phyloP scores from a whole-genome alignment of 2,113 vertebrate species.

The Origma solitaria region DNA sequence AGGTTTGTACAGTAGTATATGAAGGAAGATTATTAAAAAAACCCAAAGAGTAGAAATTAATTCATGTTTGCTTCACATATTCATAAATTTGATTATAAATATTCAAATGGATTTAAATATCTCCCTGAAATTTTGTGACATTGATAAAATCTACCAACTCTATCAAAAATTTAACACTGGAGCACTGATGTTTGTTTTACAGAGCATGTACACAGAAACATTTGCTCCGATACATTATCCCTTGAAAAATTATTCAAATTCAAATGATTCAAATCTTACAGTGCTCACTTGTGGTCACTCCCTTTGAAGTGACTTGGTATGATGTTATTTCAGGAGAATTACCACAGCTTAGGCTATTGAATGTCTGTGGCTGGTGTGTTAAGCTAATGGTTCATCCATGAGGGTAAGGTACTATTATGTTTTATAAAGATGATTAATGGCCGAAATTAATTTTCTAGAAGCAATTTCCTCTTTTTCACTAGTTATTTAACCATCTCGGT shows the following conservation, averaged over 20 bases:
- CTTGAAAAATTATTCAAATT: background rate
- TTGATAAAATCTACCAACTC: background rate
- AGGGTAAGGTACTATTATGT: background rate
- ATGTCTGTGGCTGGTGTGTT: accelerated
- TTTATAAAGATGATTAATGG: background rate
- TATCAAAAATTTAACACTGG: background rate
- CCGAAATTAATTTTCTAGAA: background rate
- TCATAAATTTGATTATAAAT: background rate
- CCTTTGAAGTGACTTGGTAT: background rate
- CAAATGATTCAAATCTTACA: background rate
- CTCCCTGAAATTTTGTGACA: background rate
- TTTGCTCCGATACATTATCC: background rate
- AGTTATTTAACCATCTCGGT: background rate
- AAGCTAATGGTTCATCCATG: background rate
- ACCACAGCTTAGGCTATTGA: background rate
- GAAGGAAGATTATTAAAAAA: background rate
- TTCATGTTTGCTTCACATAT: background rate
- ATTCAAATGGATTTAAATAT: background rate
- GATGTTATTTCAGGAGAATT: background rate
- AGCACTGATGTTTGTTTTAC: background rate
- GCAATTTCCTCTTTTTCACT: background rate
- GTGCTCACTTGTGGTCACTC: background rate
- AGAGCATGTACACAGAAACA: background rate
- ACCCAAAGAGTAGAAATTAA: background rate
- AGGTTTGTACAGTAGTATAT: background rate